Conservation (phyloP, 2,797 vertebrate species). For the Cirrhinus molitorella region DNA sequence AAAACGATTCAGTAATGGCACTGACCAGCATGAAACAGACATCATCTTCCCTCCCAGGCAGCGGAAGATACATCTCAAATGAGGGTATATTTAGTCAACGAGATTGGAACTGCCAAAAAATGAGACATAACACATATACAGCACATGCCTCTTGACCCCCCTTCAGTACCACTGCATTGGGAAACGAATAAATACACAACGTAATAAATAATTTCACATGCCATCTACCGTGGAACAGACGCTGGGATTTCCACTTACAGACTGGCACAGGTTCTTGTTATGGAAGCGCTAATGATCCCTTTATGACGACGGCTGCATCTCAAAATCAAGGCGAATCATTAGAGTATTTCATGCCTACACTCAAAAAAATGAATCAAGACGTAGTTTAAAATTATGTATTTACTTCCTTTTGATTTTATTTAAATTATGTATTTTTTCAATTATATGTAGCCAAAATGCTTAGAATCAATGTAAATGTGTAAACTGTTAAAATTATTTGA, state of each 20-base stretch:
- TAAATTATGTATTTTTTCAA: too few relatives aligned
- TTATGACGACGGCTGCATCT: neutral
- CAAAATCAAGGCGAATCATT: neutral
- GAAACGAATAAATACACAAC: neutral
- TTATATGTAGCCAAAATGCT: too few relatives aligned
- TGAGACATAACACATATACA: neutral
- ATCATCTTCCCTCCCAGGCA: conserved; percentile 22
- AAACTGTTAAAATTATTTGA: too few relatives aligned
- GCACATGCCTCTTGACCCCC: neutral
- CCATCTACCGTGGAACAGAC: neutral
- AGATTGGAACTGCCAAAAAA: conserved; percentile 25
- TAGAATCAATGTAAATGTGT: too few relatives aligned
- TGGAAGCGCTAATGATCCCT: neutral
- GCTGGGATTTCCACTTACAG: neutral
- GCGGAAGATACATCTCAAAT: conserved; percentile 4
- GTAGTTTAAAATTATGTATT: too few relatives aligned
- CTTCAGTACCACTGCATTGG: neutral
- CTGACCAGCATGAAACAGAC: conserved; percentile 37
- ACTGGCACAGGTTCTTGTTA: conserved; percentile 5
- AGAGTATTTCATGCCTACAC: neutral
- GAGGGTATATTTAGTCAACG: conserved; percentile 9
- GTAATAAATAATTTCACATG: neutral
- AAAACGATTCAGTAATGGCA: conserved; percentile 33
- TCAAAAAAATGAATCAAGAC: too few relatives aligned
- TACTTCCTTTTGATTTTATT: too few relatives aligned